Conservation (phyloP, 2,888 invertebrate species). For the Sesia bembeciformis region DNA sequence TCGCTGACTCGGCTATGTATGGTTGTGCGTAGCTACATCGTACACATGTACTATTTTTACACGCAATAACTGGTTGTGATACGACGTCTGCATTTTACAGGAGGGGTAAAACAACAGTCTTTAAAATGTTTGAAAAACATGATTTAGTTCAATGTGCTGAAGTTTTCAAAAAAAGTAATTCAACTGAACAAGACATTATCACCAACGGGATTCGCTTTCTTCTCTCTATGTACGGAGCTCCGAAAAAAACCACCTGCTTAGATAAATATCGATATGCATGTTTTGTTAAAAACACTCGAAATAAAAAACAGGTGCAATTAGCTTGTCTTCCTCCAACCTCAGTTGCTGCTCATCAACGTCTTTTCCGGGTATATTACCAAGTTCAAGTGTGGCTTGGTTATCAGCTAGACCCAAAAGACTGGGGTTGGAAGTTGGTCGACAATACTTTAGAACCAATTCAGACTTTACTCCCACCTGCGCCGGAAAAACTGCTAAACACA, state of each 20-base stretch:
- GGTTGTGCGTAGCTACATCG: too few relatives aligned
- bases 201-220: conserved; percentile 1
- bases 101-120: conserved; percentile 4
- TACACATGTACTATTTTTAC: too few relatives aligned
- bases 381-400: conserved; percentile 2
- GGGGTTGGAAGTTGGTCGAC: conserved; percentile 1
- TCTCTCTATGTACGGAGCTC: neutral
- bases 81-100: conserved; percentile 8
- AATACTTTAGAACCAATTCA: neutral
- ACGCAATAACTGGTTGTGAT: too few relatives aligned
- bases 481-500: neutral
- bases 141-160: conserved; percentile 1
- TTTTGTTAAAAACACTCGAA: conserved; percentile 8
- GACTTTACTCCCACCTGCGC: too few relatives aligned
- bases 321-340: conserved; percentile 10
- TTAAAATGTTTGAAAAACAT: conserved; percentile 3
- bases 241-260: conserved; percentile 6
- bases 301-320: conserved; percentile 10
- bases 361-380: conserved; percentile 1
- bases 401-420: conserved; percentile 2
- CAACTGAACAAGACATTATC: neutral
- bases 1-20: too few relatives aligned
- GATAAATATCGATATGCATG: conserved; percentile 8
- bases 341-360: conserved; percentile 1
- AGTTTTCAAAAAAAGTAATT: neutral